Percentiles rank a stretch among this genome's conserved stretches.
Evolutionary conservation across 2,888 invertebrate species (phyloP).

Genomic region (Drosophila koepferae): DNA sequence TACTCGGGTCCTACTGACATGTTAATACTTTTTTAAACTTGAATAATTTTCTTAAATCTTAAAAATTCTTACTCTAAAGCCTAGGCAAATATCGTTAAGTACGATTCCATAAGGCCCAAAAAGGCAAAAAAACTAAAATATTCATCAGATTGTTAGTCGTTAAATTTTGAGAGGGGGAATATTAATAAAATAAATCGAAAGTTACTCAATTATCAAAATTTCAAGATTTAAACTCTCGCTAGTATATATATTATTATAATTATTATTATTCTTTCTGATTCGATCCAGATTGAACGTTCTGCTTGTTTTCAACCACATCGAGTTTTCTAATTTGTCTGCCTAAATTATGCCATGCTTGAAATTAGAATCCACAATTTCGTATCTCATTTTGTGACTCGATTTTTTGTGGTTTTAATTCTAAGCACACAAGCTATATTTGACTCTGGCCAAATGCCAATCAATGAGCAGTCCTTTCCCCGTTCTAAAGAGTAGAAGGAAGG

Average conservation of each 20-base stretch:
- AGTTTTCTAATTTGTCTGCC: neutral
- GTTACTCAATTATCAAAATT: neutral
- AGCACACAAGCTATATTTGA: conserved; percentile 37
- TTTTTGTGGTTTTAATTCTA: conserved; percentile 28
- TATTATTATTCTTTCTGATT: neutral
- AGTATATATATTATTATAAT: too few relatives aligned
- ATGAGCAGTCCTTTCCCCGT: conserved; percentile 37
- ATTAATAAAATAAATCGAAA: too few relatives aligned
- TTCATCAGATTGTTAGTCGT: too few relatives aligned
- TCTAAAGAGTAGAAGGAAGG: conserved; percentile 33
- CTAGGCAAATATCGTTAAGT: neutral
- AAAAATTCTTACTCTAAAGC: neutral
- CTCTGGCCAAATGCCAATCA: conserved; percentile 60
- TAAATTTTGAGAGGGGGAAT: too few relatives aligned
- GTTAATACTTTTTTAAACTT: neutral
- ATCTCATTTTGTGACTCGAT: conserved; percentile 30
- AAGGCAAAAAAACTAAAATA: too few relatives aligned
- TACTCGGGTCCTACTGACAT: neutral
- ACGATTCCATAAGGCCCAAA: too few relatives aligned
- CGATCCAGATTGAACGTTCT: neutral
- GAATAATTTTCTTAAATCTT: neutral
- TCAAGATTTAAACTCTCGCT: too few relatives aligned
- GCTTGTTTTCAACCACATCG: neutral
- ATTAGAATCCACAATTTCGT: conserved; percentile 34
- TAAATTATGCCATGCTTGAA: conserved; percentile 27